These are phyloP conservation scores for Hermatobates lingyangjiaoensis DNA, from an alignment of 1,140 invertebrate genomes.

Conservation along the genomic window DNA sequence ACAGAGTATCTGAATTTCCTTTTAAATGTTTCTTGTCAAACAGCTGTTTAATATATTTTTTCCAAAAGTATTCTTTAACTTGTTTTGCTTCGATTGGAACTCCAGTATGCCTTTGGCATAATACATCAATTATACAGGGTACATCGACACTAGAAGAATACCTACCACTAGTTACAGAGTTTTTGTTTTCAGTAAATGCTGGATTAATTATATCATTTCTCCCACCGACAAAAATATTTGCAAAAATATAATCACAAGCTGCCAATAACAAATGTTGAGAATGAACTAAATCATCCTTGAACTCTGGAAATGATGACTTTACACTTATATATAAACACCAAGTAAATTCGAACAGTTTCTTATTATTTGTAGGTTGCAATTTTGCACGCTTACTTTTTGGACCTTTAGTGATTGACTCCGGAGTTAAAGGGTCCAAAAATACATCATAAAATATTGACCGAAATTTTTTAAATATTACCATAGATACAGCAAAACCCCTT, in stretches of 20 bases:
- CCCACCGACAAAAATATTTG: constrained; percentile 61
- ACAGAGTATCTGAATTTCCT: constrained; percentile 39
- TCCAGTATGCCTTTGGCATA: constrained; percentile 66
- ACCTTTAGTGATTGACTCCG: constrained; percentile 34
- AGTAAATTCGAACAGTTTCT: constrained; percentile 76
- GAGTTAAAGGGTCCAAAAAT: constrained; percentile 45
- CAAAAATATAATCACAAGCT: constrained; percentile 78
- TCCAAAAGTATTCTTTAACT: constrained; percentile 79
- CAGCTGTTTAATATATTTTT: constrained; percentile 56
- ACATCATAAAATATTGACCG: constrained; percentile 70
- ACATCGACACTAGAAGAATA: constrained; percentile 42
- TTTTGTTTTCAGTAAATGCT: constrained; percentile 63
- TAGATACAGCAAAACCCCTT: constrained; percentile 84
- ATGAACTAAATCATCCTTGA: constrained; percentile 82
- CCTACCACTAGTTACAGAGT: constrained; percentile 27
- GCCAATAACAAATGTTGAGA: constrained; percentile 81
- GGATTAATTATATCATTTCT: constrained; percentile 57
- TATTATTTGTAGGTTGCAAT: constrained; percentile 1
- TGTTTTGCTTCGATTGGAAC: constrained; percentile 68
- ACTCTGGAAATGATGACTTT: constrained; percentile 64
- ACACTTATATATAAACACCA: constrained; percentile 86
- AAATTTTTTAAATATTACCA: constrained; percentile 85
- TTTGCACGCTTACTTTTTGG: constrained; percentile 13
- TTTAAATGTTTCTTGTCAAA: constrained; percentile 50
- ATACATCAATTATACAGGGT: constrained; percentile 61